Evolutionary conservation across 2,113 vertebrate species (phyloP).

Genomic region (Gymnobelideus leadbeateri): DNA sequence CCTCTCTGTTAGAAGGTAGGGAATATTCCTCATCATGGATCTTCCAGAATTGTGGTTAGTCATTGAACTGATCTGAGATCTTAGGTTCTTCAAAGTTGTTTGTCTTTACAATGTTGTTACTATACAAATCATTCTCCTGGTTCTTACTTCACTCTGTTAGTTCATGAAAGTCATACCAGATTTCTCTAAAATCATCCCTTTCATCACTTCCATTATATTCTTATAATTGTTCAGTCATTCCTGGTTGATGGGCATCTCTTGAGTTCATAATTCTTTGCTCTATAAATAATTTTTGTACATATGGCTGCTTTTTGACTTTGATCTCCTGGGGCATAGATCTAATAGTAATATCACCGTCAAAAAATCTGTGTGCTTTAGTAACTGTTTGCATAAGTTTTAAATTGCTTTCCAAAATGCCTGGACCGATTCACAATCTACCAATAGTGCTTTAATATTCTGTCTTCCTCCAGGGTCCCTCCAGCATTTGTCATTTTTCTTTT

Average conservation of each 20-base stretch:
- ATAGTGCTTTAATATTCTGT: background rate
- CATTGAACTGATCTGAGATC: no score
- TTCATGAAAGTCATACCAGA: background rate
- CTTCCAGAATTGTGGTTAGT: no score
- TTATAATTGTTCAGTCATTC: background rate
- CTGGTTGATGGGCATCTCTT: no score
- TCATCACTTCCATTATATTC: no score
- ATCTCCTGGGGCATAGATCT: background rate
- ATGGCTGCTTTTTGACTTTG: background rate
- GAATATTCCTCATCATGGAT: no score
- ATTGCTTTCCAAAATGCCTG: background rate
- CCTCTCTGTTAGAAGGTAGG: no score
- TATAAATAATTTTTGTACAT: background rate
- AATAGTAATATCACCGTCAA: background rate
- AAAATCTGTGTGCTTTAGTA: background rate
- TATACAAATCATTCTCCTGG: background rate
- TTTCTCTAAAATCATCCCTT: background rate
- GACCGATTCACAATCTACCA: background rate
- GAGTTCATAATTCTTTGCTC: background rate
- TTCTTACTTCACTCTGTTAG: background rate
- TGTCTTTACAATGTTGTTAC: background rate
- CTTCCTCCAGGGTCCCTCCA: background rate
- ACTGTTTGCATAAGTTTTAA: background rate
- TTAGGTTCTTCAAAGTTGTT: no score
- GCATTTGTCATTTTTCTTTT: background rate